phyloP scores from a whole-genome alignment of 2,888 invertebrate genomes.

The Masnerella sp. region DNA sequence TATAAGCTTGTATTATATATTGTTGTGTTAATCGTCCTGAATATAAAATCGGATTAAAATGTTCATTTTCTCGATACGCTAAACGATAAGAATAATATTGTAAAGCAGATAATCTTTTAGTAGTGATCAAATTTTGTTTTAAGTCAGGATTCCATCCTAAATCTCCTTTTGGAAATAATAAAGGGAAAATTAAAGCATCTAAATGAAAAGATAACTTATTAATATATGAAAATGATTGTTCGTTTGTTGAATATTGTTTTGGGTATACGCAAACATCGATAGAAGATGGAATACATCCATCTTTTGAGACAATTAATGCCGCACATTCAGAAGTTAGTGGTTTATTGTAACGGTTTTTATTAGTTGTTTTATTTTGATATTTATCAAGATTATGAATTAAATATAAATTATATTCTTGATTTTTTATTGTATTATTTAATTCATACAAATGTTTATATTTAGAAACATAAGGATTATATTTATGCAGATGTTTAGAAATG shows the following conservation, averaged over 20 bases:
- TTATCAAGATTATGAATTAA: not conserved
- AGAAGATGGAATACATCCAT: slow-evolving; percentile 19
- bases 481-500: slow-evolving; percentile 4
- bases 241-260: not conserved
- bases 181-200: slow-evolving; percentile 32
- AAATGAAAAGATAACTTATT: slow-evolving; percentile 46
- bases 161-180: slow-evolving; percentile 20
- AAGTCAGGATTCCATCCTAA: slow-evolving; percentile 28
- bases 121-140: not conserved
- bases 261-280: slow-evolving; percentile 38
- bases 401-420: slow-evolving; percentile 11
- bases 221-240: not conserved
- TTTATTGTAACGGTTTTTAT: slow-evolving; percentile 18
- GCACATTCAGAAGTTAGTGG: slow-evolving; percentile 35
- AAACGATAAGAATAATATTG: slow-evolving; percentile 47
- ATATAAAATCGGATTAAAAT: slow-evolving; percentile 34
- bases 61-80: slow-evolving; percentile 5
- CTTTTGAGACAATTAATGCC: slow-evolving; percentile 15
- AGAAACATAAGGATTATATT: slow-evolving; percentile 17
- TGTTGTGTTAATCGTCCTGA: slow-evolving; percentile 31
- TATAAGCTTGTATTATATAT: slow-evolving; percentile 41
- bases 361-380: not conserved
- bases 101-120: slow-evolving; percentile 9
- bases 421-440: not conserved
- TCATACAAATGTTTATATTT: slow-evolving; percentile 19